Evolutionary conservation across 2,113 vertebrate genomes (phyloP), one percentile per base, ranked within the genome.

Genomic region (Nicator chloris): DNA sequence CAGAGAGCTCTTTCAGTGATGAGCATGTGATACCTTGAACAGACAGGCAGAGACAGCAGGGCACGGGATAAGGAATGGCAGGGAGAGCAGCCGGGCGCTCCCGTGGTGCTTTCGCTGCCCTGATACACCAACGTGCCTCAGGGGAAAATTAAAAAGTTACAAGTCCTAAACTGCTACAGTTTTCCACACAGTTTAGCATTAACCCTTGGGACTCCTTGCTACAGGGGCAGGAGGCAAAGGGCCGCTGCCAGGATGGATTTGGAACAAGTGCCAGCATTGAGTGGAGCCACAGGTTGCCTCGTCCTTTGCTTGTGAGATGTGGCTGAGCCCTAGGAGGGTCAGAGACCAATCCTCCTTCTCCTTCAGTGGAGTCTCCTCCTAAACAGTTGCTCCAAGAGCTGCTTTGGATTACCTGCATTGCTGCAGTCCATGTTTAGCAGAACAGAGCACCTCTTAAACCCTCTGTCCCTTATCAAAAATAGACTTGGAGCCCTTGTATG

Each of bases 211-310:
- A 65, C 7, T 89, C 26, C 24, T 89, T 49, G 31, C 20, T 37
- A 27, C 18, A 54, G 20, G 20, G 33, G 10, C 0, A 0, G 14
- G 61, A 83, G 27, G 26, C 15, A 44, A 88, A 83, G 39, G 28
- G n/a, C 9, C 17, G 9, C 14, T 76, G 24, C 18, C 54, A 65
- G n/a, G 18, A 23, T 50, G 47, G n/a, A 18, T 0, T 53, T 9
- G 78, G 30, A 79, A 26, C 19, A 71, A 87, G 60, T 5, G 10
- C 11, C 51, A 71, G 23, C 0, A 0, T 6, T 0, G 0, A 66
- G 57, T 1, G 51, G 14, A 79, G 35, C 21, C 45, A 27, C 16
- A 45, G 56, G 26, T 4, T 61, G 23, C 12, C n/a, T 54, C 5
- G 0, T 59, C 30, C 33, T 84, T 75, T 33, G 3, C 11, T 37